Base-by-base conservation (phyloP, 2,113 vertebrate genomes). In the Sturnus vulgaris region DNA sequence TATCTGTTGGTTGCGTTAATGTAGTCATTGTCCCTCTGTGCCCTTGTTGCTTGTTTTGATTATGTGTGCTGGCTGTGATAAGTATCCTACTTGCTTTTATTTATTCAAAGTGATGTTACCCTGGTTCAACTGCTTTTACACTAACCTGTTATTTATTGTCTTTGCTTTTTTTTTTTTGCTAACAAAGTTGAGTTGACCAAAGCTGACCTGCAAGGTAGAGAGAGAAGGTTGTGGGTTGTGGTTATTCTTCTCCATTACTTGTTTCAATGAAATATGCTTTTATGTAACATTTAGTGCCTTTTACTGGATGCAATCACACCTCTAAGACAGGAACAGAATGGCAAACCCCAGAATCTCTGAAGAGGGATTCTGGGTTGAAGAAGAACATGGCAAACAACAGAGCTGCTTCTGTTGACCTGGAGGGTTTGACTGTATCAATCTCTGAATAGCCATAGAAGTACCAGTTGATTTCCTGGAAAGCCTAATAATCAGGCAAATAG, bases 141-240 rank as follows among this genome's bases (percentile, higher is more conserved):
- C 98, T 99, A 99, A 99, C 98, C 97, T 98, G 88, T 97, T 98
- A 92, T 98, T 97, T 98, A 95, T 98, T 98, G 96, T 97, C 98
- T 98, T 98, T 98, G 79, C 97, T 97, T 98, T 98, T 98, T 97
- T 97, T 97, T 96, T 98, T 97, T 98, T 96, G 97, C 98, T 98
- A 99, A 99, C 98, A 99, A 99, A 99, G 99, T 99, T 98, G 98
- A 98, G 97, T 99, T 99, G 98, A 99, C 99, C 98, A 99, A 99
- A 99, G 99, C 99, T 98, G 98, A 99, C 98, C 98, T 99, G 95
- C 98, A 99, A 99, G 99, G 99, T 99, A 99, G 98, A 99, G 98
- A 98, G 98, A 99, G 98, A 98, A 98, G 98, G 98, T 98, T 97
- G 83, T 98, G 98, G 98, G 98, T 98, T 97, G 83, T 98, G 98